Base-by-base conservation (phyloP, 1,140 invertebrate genomes). In the Eupristina koningsbergeri region DNA sequence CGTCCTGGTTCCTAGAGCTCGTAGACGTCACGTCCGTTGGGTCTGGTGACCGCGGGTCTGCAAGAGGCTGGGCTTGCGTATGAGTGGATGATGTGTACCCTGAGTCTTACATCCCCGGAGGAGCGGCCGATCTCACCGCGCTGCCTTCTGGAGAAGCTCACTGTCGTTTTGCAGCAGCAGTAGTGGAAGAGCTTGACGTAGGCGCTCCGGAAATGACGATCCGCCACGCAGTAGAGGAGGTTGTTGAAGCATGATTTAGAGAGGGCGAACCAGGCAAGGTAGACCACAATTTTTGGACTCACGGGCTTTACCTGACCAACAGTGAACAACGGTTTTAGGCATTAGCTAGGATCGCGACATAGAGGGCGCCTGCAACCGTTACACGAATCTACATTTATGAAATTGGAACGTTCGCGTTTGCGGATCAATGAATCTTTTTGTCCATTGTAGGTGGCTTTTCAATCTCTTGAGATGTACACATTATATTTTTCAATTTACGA, bases 161-260 rank as follows among this genome's bases (percentile, higher is more conserved):
- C 94, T 8, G 95, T 95, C 11, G 95, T 96, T 89, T 97, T 97
- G 91, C 96, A 97, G 87, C 95, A 97, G 88, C 96, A 97, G 86
- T 97, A 97, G 86, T 97, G 94, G 87, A 96, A 97, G 17, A 97
- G 90, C 88, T 96, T 95, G 34, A 95, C 92, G 88, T 96, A 97
- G 7, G 96, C 96, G 83, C 93, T 94, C n/a, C 96, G 93, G 87
- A 96, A 96, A 88, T 95, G 94, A 0, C 94, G 91, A 87, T 96
- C 95, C 5, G 93, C 89, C 0, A 94, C 90, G 80, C 94, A 94
- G 87, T 96, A 96, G 1, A 96, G 88, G 7, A 96, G 92, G 86
- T 94, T 95, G 85, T 95, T 95, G 63, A 96, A 88, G 79, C 95
- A 95, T 0, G 95, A 95, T 84, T 96, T 96, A 71, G 93, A 93